Percentiles rank a stretch among this genome's conserved stretches.
Evolutionary conservation across 2,797 vertebrate species (phyloP).

Genomic region (Columba guinea): DNA sequence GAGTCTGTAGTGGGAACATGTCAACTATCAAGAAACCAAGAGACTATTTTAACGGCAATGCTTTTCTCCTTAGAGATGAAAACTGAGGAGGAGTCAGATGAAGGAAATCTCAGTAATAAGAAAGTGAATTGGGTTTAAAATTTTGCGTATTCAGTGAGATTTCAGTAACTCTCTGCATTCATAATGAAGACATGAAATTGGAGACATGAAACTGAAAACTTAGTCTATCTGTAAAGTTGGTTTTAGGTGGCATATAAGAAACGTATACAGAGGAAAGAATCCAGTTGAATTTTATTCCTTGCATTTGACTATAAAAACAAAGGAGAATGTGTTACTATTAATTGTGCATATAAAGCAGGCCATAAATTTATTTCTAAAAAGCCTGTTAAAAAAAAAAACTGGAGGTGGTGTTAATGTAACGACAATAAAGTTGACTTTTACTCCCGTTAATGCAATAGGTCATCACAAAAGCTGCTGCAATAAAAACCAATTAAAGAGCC

Average conservation of each 20-base stretch:
- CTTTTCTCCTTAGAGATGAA: conserved; percentile 62
- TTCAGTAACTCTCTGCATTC: background rate
- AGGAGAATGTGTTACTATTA: conserved; percentile 34
- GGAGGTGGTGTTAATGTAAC: background rate
- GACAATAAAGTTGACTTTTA: conserved; percentile 26
- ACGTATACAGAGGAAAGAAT: background rate
- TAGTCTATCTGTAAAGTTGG: background rate
- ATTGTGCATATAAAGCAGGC: conserved; percentile 29
- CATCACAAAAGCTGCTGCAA: conserved; percentile 1
- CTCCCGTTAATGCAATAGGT: background rate
- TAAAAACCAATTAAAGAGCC: conserved; percentile 13
- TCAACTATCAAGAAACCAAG: conserved; percentile 9
- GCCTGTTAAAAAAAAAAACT: background rate
- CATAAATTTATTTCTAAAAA: conserved; percentile 23
- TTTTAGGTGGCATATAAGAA: background rate
- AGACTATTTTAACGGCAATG: conserved; percentile 46
- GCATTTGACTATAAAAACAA: conserved; percentile 3
- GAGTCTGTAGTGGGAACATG: background rate
- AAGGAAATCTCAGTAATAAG: conserved; percentile 37
- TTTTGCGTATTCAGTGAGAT: background rate
- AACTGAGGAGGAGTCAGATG: conserved; percentile 47
- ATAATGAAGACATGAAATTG: background rate
- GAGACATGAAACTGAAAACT: background rate
- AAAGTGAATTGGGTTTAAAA: conserved; percentile 6
- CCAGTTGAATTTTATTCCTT: conserved; percentile 9